Evolutionary conservation across 2,113 vertebrate genomes (phyloP).

Genomic region (Hemicordylus capensis): DNA sequence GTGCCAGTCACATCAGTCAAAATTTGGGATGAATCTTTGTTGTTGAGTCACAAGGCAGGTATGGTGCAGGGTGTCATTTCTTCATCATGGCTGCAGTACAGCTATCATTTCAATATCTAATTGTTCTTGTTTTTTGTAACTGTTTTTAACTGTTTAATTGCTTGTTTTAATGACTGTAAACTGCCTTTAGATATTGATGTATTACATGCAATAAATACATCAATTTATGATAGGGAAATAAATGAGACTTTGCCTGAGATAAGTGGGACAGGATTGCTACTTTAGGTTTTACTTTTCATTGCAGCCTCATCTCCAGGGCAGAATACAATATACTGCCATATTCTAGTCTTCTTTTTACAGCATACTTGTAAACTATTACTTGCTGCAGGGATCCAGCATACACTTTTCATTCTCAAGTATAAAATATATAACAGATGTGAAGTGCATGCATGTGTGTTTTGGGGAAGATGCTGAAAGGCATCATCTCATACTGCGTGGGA

Average conservation of each 20-base stretch:
- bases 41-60: neutral
- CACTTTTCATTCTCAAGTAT: neutral
- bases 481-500: too few species aligned
- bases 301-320: neutral
- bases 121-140: too few species aligned
- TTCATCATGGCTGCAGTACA: neutral
- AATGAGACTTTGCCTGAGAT: neutral
- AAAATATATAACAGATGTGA: neutral
- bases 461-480: too few species aligned
- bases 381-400: too few species aligned
- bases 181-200: too few species aligned
- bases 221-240: slow-evolving; percentile 12
- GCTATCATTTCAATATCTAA: too few species aligned
- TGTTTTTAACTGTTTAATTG: too few species aligned
- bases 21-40: neutral
- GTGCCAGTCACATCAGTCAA: neutral
- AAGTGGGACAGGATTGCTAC: neutral
- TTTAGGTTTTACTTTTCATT: slow-evolving; percentile 6
- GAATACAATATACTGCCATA: neutral
- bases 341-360: neutral
- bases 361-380: neutral
- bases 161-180: too few species aligned
- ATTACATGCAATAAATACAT: too few species aligned
- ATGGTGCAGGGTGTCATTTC: neutral
- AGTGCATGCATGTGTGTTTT: too few species aligned